A percentile compares a stretch with the other conserved stretches of the same genome.
phyloP scores from a whole-genome alignment of 2,888 invertebrate species.

The Scaptodrosophila latifasciaeformis region DNA sequence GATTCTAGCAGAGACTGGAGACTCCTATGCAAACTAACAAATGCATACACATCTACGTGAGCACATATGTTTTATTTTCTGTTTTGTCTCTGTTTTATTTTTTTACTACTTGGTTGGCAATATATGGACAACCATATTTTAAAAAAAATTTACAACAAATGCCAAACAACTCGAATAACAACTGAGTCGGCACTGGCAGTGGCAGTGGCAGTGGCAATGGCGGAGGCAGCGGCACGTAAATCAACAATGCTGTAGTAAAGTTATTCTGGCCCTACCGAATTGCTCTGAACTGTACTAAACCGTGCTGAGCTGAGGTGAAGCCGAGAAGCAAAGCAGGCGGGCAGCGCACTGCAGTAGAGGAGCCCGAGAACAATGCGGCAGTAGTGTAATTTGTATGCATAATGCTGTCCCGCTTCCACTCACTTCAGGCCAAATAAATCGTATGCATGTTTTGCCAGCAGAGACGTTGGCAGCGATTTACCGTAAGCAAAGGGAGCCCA shows the following conservation, averaged over 20 bases:
- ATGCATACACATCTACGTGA: too few species aligned
- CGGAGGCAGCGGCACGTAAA: slow-evolving; percentile 48
- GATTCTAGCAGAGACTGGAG: too few species aligned
- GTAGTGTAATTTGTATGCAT: slow-evolving; percentile 64
- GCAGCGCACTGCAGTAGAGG: slow-evolving; percentile 19
- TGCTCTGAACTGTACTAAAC: not conserved
- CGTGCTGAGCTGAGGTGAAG: not conserved
- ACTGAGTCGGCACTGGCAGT: not conserved
- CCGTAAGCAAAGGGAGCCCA: too few species aligned
- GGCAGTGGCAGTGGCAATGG: slow-evolving; percentile 16
- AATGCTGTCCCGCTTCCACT: too few species aligned
- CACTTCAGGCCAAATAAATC: too few species aligned
- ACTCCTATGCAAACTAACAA: too few species aligned
- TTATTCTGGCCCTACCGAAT: too few species aligned
- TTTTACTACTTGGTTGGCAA: slow-evolving; percentile 2
- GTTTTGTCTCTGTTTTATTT: not conserved
- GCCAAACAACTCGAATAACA: slow-evolving; percentile 47
- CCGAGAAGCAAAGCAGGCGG: not conserved
- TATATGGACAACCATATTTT: slow-evolving; percentile 54
- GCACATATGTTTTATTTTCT: too few species aligned
- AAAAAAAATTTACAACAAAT: slow-evolving; percentile 49
- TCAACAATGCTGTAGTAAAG: slow-evolving; percentile 46
- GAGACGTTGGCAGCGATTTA: too few species aligned
- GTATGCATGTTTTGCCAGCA: too few species aligned
- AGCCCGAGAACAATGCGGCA: slow-evolving; percentile 40